These are phyloP conservation scores for Coranthus polyacanthus DNA, from an alignment of 2,797 vertebrate species.

Conservation along the genomic window DNA sequence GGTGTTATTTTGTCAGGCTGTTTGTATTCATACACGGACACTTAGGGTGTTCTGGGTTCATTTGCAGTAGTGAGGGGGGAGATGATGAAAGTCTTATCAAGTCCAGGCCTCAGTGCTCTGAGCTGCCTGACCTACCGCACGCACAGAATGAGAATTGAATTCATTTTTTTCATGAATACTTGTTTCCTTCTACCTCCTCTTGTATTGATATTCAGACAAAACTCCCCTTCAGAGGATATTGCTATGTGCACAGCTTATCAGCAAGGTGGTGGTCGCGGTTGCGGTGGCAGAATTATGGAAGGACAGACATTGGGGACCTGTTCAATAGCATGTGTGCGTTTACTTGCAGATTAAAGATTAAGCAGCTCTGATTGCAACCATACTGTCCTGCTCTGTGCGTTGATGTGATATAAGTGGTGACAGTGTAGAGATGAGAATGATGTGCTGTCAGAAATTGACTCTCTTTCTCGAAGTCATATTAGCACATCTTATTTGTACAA, in stretches of 20 bases:
- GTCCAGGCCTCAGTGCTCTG: conserved; percentile 38
- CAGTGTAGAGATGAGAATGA: neutral
- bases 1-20: conserved; percentile 46
- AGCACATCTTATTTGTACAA: no score
- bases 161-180: conserved; percentile 42
- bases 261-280: conserved; percentile 4
- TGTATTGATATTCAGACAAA: conserved; percentile 57
- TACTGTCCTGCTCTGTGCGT: neutral
- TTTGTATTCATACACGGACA: conserved; percentile 55
- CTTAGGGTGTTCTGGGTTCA: conserved; percentile 30
- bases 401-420: conserved; percentile 3
- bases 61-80: conserved; percentile 39
- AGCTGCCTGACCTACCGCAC: conserved; percentile 44
- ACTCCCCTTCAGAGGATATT: conserved; percentile 61
- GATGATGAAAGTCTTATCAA: conserved; percentile 66
- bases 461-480: no score
- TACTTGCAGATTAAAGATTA: conserved; percentile 27
- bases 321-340: conserved; percentile 19
- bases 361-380: conserved; percentile 24
- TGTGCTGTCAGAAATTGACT: neutral
- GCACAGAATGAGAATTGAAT: conserved; percentile 56
- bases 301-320: conserved; percentile 30
- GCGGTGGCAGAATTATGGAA: conserved; percentile 14
- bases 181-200: conserved; percentile 19
- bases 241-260: conserved; percentile 62